Evolutionary conservation across 2,797 vertebrate species (phyloP), one percentile per base, ranked within the genome.

Genomic region (Avahi laniger): DNA sequence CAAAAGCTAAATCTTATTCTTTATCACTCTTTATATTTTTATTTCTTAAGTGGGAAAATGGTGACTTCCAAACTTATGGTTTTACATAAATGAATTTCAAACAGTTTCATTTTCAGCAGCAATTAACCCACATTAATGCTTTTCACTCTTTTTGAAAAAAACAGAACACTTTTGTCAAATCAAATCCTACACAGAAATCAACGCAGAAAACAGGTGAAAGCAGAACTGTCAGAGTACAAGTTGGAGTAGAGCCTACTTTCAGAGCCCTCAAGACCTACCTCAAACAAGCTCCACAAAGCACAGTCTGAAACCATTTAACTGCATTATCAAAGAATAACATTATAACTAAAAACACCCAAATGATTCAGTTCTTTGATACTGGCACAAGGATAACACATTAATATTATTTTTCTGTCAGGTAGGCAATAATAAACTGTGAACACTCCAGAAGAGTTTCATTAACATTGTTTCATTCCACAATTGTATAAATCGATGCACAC

Each of bases 51-150:
- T 61, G 3, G 20, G 5, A 17, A 95, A 94, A 78, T 30, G 28
- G 38, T 43, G 38, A 84, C n/a, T 95, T 41, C 24, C 10, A 46
- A 9, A 59, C 18, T n/a, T n/a, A 20, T 20, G 18, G 10, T 73
- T 86, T 91, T 73, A 86, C 24, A 57, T 33, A 41, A 72, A 89
- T 52, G n/a, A 95, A 79, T 86, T 54, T 11, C 28, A 95, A 48
- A 75, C 5, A 79, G 35, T 65, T 78, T 94, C 7, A 69, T 33
- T 93, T 78, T 92, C 30, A 75, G 52, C 78, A n/a, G 12, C 35
- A 87, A 87, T 41, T 57, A 57, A 91, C 22, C 4, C 15, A 1
- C 43, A 90, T 30, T 14, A 72, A 7, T 65, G n/a, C 1, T 59
- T 84, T 75, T 50, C 33, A 65, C 91, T 20, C 7, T 75, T 75